These are phyloP conservation scores for Girardinus metallicus DNA, from an alignment of 2,797 vertebrate species.

Conservation along the genomic window DNA sequence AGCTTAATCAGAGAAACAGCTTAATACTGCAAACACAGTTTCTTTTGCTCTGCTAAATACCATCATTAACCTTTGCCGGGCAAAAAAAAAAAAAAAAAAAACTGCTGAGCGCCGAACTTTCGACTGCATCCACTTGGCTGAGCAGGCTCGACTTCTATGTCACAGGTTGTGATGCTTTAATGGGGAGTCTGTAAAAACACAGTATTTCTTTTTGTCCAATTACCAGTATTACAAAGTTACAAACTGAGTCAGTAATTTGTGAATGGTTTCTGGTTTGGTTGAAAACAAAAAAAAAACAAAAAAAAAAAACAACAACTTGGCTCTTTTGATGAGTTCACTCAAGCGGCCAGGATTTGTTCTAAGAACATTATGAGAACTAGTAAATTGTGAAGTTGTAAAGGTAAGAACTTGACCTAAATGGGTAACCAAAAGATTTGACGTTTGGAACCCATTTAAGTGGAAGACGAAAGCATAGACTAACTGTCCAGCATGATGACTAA, in stretches of 20 bases:
- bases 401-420: neutral
- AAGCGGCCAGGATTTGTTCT: neutral
- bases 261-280: neutral
- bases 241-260: neutral
- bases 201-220: neutral
- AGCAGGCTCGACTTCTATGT: neutral
- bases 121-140: neutral
- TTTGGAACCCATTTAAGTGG: neutral
- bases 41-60: neutral
- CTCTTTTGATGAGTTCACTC: neutral
- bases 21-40: neutral
- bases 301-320: neutral
- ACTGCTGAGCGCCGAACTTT: neutral
- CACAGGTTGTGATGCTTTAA: neutral
- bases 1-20: conserved; percentile 12
- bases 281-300: neutral
- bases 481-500: neutral
- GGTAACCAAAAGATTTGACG: neutral
- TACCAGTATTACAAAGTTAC: neutral
- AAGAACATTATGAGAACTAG: neutral
- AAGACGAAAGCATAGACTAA: neutral
- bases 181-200: neutral
- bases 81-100: conserved; percentile 20
- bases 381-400: neutral
- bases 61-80: conserved; percentile 27